Conservation (phyloP, 35 echinoderm and acorn worm species). For the Apostichopus californicus region DNA sequence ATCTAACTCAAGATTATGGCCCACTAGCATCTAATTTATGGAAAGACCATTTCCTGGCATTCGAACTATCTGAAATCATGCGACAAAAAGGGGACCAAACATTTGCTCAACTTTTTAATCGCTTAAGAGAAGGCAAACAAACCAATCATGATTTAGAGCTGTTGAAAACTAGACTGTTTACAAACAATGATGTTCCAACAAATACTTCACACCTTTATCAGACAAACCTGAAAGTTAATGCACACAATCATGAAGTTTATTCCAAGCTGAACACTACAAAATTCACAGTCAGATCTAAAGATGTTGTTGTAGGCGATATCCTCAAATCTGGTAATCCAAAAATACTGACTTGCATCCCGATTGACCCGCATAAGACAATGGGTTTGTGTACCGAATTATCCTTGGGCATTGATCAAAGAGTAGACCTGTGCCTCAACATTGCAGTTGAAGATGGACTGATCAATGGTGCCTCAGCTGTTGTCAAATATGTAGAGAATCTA, state of each 20-base stretch:
- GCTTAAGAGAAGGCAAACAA: constrained; percentile 14
- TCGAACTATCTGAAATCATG: neutral
- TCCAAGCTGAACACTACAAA: constrained; percentile 20
- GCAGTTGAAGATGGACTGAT: constrained; percentile 39
- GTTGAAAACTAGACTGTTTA: neutral
- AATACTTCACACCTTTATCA: constrained; percentile 44
- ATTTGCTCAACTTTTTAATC: constrained; percentile 15
- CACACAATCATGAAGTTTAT: constrained; percentile 34
- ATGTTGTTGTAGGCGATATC: neutral
- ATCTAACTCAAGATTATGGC: constrained; percentile 8
- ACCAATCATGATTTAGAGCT: constrained; percentile 10
- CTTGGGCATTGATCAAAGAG: constrained; percentile 14
- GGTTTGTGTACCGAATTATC: constrained; percentile 1
- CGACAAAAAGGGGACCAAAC: constrained; percentile 49
- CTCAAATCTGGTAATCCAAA: neutral
- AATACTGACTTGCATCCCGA: neutral
- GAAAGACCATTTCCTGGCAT: constrained; percentile 24
- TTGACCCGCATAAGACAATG: constrained; percentile 14
- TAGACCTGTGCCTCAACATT: neutral
- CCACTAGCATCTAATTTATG: neutral
- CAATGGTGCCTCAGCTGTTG: constrained; percentile 35
- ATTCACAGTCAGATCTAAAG: neutral
- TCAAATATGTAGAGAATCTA: neutral
- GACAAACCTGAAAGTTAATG: no score
- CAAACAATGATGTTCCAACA: neutral